Base-by-base conservation (phyloP, 2,797 vertebrate genomes). In the Rhabdomys pumilio region DNA sequence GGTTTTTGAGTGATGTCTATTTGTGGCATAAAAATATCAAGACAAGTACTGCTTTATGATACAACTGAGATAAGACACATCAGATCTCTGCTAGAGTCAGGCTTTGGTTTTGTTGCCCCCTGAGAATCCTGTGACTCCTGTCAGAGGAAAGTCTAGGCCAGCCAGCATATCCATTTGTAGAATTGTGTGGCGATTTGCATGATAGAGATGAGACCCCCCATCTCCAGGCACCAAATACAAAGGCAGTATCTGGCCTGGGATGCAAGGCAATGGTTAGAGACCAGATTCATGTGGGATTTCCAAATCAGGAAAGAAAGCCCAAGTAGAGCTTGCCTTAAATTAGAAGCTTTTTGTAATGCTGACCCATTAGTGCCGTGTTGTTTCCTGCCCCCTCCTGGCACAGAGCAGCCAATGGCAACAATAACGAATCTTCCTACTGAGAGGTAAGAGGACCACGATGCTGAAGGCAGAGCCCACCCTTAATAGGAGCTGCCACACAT, bases 1-100 rank as follows among this genome's bases (percentile, higher is more conserved):
- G 15, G 7, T 80, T 92, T 82, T 93, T 89, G 59, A 81, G 55
- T 81, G 29, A 63, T 53, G 41, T 77, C 63, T 89, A 20, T 85
- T 55, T 59, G n/a, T 59, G 72, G 29, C 12, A 44, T 73, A 63
- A 34, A 14, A n/a, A 31, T 73, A 0, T 81, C 31, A 69, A 47
- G 82, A n/a, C 83, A 72, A 38, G 57, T 57, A 76, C 15, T 61
- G 72, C 20, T 65, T 86, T 80, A 29, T 4, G n/a, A 13, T 75
- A 31, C 79, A 81, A 77, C 59, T 75, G 41, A 93, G 11, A n/a
- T 0, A 19, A 76, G 73, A 31, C n/a, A 41, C 12, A 19, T 44
- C 47, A n/a, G 83, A 67, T 50, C 2, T 19, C 0, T 81, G 47
- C 22, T 12, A 69, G 22, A 84, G 2, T 53, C 7, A 41, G 15